A percentile compares a stretch with the other conserved stretches of the same genome.
These are phyloP conservation scores for Gymnothorax reevesii DNA, from an alignment of 2,797 vertebrate species.

Conservation along the genomic window DNA sequence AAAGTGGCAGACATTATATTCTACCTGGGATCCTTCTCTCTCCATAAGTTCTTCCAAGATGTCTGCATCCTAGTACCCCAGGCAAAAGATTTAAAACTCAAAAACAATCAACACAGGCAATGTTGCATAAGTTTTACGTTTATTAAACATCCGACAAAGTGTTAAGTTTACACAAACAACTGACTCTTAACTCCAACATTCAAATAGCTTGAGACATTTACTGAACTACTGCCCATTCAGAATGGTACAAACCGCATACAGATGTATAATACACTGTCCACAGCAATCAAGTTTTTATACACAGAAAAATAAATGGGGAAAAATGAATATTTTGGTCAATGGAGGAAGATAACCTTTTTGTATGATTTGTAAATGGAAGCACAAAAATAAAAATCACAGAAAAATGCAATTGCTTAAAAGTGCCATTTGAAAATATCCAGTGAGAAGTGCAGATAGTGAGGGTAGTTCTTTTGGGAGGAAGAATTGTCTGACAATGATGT, in stretches of 20 bases:
- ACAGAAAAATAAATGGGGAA: constrained; percentile 53
- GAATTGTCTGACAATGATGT: neutral
- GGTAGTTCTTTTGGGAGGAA: neutral
- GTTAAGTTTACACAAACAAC: constrained; percentile 82
- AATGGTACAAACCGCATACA: constrained; percentile 52
- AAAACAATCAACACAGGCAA: constrained; percentile 20
- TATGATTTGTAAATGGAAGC: constrained; percentile 43
- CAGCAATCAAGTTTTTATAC: constrained; percentile 66
- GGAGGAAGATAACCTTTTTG: constrained; percentile 42
- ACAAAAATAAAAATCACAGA: constrained; percentile 37
- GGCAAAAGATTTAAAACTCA: neutral
- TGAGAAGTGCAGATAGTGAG: neutral
- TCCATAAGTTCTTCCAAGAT: neutral
- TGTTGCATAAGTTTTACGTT: constrained; percentile 73
- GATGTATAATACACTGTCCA: constrained; percentile 50
- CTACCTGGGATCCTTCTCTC: neutral
- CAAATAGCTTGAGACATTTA: constrained; percentile 71
- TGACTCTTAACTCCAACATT: constrained; percentile 78
- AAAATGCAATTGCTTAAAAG: constrained; percentile 26
- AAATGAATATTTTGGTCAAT: constrained; percentile 45
- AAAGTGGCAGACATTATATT: neutral
- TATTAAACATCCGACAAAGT: constrained; percentile 80
- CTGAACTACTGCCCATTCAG: constrained; percentile 57
- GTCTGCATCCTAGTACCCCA: constrained; percentile 9
- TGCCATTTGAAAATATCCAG: constrained; percentile 18